phyloP scores from a whole-genome alignment of 2,797 vertebrate species.

The Trachurus trachurus region DNA sequence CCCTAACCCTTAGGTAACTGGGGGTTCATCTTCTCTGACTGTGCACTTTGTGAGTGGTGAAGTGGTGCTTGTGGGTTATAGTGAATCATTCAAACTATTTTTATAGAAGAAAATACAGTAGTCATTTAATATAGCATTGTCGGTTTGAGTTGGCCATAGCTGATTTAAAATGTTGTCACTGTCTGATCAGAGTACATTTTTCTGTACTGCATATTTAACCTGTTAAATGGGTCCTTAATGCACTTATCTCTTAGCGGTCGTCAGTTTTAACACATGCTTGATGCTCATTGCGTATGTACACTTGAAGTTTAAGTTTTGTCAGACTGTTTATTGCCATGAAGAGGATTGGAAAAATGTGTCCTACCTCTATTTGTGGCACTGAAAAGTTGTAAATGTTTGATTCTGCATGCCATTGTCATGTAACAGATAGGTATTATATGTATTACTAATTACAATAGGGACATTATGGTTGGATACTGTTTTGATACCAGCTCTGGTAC shows the following conservation, averaged over 20 bases:
- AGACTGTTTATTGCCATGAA: constrained; percentile 39
- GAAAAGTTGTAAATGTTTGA: constrained; percentile 43
- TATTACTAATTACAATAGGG: constrained; percentile 26
- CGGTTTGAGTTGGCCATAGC: constrained; percentile 14
- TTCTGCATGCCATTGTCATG: constrained; percentile 64
- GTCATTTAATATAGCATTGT: constrained; percentile 13
- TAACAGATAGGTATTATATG: constrained; percentile 29
- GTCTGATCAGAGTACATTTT: constrained; percentile 6
- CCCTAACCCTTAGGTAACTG: constrained; percentile 24
- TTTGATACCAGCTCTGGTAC: constrained; percentile 50
- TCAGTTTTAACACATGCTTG: constrained; percentile 37
- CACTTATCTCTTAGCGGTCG: constrained; percentile 37
- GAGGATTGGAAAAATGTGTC: constrained; percentile 15
- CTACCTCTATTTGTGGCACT: constrained; percentile 39
- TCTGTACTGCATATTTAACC: constrained; percentile 1
- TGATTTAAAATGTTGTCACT: constrained; percentile 9
- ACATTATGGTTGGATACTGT: constrained; percentile 53
- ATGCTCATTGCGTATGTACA: constrained; percentile 34
- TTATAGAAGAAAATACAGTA: constrained; percentile 39
- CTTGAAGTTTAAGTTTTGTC: constrained; percentile 41
- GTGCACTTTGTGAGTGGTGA: constrained; percentile 56
- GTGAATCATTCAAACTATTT: constrained; percentile 56
- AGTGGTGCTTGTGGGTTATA: constrained; percentile 44
- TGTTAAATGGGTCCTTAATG: constrained; percentile 41
- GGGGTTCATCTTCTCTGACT: constrained; percentile 40